Base-by-base conservation (phyloP, 1,140 invertebrate species). In the Hycleus cichorii region DNA sequence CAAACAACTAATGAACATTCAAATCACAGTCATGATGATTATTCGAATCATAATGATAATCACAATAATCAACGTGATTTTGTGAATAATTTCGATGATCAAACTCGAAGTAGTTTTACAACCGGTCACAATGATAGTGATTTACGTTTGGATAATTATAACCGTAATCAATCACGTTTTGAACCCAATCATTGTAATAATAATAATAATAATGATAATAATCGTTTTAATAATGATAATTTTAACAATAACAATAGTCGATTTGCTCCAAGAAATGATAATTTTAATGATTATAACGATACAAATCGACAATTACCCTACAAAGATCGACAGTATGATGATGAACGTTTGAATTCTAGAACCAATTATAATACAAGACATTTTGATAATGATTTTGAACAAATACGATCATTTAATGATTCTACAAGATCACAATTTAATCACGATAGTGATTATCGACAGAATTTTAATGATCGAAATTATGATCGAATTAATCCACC, bases 81-180 rank as follows among this genome's bases (percentile, higher is more conserved):
- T 12, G 64, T 68, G 6, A 66, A 64, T 47, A 68, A 68, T 43
- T 68, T 68, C 50, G 69, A 71, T 40, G 69, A 69, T 55, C 66
- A 71, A 56, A 71, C 67, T 27, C 49, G 64, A 53, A 69, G 67
- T 52, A 71, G 67, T 56, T 71, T 71, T 48, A 59, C 64, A 2
- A 62, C 62, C 47, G 63, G 58, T 10, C 61, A 59, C 1, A 65
- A 61, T 25, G 65, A 66, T 44, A 39, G 49, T 25, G 62, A 64
- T 38, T 39, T 49, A 18, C 27, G 43, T 11, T 53, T 45, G 11
- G 51, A 53, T n/a, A 32, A 32, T 32, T 62, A 54, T 24, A 48
- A 44, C 57, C 32, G 49, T 38, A 54, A 59, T 39, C 32, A 52
- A 9, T 27, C n/a, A 12, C 18, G 38, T 54, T 59, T 47, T 45